Conservation (phyloP, 2,888 invertebrate genomes). For the Mythimna albipuncta region DNA sequence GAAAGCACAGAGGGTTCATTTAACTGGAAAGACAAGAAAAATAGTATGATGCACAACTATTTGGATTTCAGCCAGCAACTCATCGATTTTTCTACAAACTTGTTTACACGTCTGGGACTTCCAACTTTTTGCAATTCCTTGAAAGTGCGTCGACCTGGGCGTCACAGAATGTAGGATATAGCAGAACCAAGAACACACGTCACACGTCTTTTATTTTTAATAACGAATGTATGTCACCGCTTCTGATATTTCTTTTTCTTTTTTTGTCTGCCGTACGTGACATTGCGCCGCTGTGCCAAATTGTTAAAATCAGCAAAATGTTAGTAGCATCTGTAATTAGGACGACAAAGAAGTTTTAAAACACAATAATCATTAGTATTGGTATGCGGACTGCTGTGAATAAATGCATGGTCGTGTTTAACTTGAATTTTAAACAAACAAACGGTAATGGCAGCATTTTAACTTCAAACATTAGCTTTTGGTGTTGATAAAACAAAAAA, state of each 20-base stretch:
- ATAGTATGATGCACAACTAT: constrained; percentile 57
- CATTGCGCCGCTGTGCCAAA: constrained; percentile 26
- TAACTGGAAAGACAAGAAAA: constrained; percentile 27
- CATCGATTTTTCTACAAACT: constrained; percentile 74
- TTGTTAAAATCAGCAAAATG: constrained; percentile 39
- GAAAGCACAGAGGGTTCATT: constrained; percentile 22
- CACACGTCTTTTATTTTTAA: constrained; percentile 40
- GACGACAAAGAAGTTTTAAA: constrained; percentile 15
- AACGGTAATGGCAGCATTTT: constrained; percentile 21
- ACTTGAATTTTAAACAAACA: constrained; percentile 43
- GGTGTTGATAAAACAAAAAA: constrained; percentile 13
- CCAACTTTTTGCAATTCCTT: constrained; percentile 63
- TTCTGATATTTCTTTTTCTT: constrained; percentile 29
- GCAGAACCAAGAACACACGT: constrained; percentile 9
- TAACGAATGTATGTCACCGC: constrained; percentile 47
- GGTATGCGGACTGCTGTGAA: constrained; percentile 24
- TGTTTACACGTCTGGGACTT: constrained; percentile 71
- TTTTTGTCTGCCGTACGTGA: constrained; percentile 43
- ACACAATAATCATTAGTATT: constrained; percentile 7
- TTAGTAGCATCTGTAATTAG: constrained; percentile 25
- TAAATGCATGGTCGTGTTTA: constrained; percentile 23
- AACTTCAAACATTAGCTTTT: constrained; percentile 21
- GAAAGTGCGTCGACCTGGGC: constrained; percentile 66
- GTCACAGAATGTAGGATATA: constrained; percentile 48
- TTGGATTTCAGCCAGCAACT: constrained; percentile 73